A percentile compares a stretch with the other conserved stretches of the same genome.
These are phyloP conservation scores for Coremacera marginata DNA, from an alignment of 2,888 invertebrate species.

Conservation along the genomic window DNA sequence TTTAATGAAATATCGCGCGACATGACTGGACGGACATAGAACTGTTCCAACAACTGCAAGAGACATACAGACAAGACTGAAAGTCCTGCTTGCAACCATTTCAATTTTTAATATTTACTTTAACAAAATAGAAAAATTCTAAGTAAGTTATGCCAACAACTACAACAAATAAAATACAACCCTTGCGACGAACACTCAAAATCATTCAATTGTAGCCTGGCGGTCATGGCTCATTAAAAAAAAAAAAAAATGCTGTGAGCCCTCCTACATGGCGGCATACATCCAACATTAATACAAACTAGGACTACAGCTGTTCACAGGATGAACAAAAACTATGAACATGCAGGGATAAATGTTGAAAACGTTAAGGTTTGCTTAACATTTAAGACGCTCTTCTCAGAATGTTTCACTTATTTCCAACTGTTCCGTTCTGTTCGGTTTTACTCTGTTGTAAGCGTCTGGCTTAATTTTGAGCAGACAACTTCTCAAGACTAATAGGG, in stretches of 20 bases:
- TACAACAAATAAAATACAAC: neutral
- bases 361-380: too few relatives aligned
- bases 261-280: too few relatives aligned
- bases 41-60: neutral
- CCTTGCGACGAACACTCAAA: neutral
- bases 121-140: neutral
- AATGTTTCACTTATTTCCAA: too few relatives aligned
- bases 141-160: neutral
- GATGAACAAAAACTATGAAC: too few relatives aligned
- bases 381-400: too few relatives aligned
- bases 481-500: too few relatives aligned
- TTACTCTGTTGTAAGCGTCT: too few relatives aligned
- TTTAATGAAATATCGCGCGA: neutral
- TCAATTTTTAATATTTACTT: neutral
- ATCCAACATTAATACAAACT: too few relatives aligned
- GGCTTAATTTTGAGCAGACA: too few relatives aligned
- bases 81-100: neutral
- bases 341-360: too few relatives aligned
- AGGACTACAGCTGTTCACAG: too few relatives aligned
- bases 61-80: neutral
- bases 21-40: neutral
- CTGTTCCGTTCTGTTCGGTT: too few relatives aligned
- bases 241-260: neutral
- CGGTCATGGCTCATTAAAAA: neutral
- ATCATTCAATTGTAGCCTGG: neutral